Evolutionary conservation across 2,888 invertebrate genomes (phyloP).

Genomic region (Folsomia candida): DNA sequence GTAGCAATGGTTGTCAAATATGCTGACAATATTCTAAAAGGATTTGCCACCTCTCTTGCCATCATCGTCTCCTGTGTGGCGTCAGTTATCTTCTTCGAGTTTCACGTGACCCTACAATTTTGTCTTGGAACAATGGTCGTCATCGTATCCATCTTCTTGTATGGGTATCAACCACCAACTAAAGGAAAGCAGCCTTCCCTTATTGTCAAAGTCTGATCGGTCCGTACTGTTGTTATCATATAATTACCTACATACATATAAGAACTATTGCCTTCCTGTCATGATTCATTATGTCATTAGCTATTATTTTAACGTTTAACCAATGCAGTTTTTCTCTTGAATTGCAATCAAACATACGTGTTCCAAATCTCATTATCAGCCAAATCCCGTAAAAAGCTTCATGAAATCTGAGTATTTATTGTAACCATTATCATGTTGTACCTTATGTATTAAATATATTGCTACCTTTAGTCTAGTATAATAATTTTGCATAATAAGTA

Average conservation of each 20-base stretch:
- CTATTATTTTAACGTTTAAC: neutral
- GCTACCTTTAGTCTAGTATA: no score
- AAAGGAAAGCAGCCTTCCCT: conserved; percentile 31
- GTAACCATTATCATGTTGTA: no score
- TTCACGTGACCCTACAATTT: conserved; percentile 83
- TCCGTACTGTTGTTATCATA: neutral
- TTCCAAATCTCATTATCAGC: no score
- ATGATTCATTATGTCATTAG: no score
- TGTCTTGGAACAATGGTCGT: conserved; percentile 80
- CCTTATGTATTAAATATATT: no score
- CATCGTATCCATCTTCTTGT: conserved; percentile 91
- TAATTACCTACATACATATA: neutral
- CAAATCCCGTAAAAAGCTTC: no score
- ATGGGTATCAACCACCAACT: conserved; percentile 60
- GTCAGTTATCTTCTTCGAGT: conserved; percentile 88
- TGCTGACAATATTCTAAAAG: conserved; percentile 97
- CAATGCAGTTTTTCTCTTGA: no score
- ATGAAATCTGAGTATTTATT: no score
- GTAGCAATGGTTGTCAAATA: conserved; percentile 99
- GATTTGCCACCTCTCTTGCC: conserved; percentile 95
- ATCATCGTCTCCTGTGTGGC: conserved; percentile 92
- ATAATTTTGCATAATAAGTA: no score
- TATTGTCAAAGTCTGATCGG: conserved; percentile 44
- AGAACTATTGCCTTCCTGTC: no score
- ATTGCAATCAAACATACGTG: no score